A percentile compares a stretch with the other conserved stretches of the same genome.
Evolutionary conservation across 2,797 vertebrate species (phyloP).

Genomic region (Halcyon leucocephala): DNA sequence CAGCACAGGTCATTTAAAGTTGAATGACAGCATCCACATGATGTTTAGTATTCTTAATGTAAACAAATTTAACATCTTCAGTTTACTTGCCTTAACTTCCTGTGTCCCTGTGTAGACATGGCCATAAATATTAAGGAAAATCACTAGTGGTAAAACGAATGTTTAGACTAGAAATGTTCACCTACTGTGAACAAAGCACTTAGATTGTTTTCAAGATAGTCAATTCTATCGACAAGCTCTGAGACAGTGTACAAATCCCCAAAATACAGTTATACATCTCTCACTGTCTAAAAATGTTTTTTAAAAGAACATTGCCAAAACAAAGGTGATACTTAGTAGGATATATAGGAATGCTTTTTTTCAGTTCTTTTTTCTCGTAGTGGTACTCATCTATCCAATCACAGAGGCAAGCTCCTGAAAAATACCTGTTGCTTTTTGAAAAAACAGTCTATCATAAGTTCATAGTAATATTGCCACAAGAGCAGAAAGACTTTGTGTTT

Average conservation of each 20-base stretch:
- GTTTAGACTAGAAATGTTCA: background rate
- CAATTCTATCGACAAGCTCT: background rate
- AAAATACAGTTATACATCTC: background rate
- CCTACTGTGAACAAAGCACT: background rate
- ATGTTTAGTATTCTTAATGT: background rate
- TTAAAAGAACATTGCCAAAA: background rate
- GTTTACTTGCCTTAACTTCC: background rate
- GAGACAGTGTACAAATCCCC: background rate
- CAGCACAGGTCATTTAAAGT: background rate
- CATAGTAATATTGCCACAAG: background rate
- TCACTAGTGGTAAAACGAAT: background rate
- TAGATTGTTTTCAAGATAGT: background rate
- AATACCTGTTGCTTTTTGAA: background rate
- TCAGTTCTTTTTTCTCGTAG: background rate
- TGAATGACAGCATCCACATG: background rate
- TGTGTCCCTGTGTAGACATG: background rate
- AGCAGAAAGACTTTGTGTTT: background rate
- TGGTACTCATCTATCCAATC: background rate
- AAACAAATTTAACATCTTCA: background rate
- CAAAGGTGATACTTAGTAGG: background rate
- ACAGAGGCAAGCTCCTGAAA: background rate
- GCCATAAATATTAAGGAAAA: background rate
- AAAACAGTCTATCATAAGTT: background rate
- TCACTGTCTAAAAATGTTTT: background rate
- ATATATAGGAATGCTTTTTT: background rate